Evolutionary conservation across 2,113 vertebrate genomes (phyloP), one percentile per base, ranked within the genome.

Genomic region (Thalassoma bifasciatum): DNA sequence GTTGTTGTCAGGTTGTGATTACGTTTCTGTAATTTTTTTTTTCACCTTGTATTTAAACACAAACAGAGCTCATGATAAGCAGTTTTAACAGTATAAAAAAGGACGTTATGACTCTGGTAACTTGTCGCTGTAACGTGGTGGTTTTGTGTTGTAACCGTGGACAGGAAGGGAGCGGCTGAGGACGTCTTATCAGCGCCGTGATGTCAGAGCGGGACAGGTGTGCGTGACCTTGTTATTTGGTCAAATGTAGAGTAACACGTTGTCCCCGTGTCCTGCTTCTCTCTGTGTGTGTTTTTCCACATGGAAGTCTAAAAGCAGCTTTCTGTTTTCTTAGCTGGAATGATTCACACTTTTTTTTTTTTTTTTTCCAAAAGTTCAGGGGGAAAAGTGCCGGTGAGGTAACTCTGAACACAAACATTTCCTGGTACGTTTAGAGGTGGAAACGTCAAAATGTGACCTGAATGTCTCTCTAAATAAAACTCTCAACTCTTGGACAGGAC

Each of bases 121-220:
- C 14, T 5, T 16, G 6, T 6, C 13, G 13, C 13, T 44, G n/a
- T n/a, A n/a, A n/a, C 22, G 10, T 2, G 14, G 30, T 4, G 11
- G 10, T 7, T 19, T 6, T 36, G 61, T 85, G 75, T 81, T 77
- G 72, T 58, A 86, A 83, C 36, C 0, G 4, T 24, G 46, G 19
- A 58, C 30, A 68, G 30, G 23, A 51, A 24, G 23, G 17, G 69
- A 47, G 40, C 44, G 8, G 34, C 49, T 6, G 26, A n/a, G 71
- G 65, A 80, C 71, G 34, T 70, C 72, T 85, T 91, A 92, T 91
- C 91, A 86, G 59, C 37, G 86, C 23, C 80, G 47, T 71, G 72
- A 75, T 52, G 76, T 70, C 74, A 69, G 30, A 69, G 21, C 21
- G 0, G 67, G 11, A 9, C 77, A 89, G 86, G 72, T 89, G 72